Base-by-base conservation (phyloP, 1,140 invertebrate species). In the Heliconius hewitsoni region DNA sequence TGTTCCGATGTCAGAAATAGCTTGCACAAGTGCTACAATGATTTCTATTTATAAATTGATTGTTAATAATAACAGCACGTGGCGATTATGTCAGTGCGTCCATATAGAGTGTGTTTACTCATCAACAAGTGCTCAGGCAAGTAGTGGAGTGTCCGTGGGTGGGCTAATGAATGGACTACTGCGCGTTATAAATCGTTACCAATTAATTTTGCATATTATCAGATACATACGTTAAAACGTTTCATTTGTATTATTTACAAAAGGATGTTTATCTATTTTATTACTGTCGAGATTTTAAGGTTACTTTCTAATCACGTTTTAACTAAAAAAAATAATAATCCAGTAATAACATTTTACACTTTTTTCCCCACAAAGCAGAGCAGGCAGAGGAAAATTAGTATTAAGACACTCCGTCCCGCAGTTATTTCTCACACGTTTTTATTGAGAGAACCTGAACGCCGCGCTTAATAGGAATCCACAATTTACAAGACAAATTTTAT, bases 21-120 rank as follows among this genome's bases (percentile, higher is more conserved):
- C 19, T 57, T 23, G 18, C 50, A 27, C 8, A 27, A 16, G 60
- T 30, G 23, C 30, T 30, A 30, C 27, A 66, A 66, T 30, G 60
- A 66, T 66, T 66, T 66, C 60, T 66, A 66, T 66, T 66, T 66
- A 27, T 66, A 30, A 66, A 66, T 66, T 4, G 27, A 66, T 66
- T 66, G 60, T 66, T 66, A 66, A 66, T 30, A 60, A 60, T 60
- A 66, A 66, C 23, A 66, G 78, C 84, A 86, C 83, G 78, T 83
- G 83, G 81, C 50, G 76, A 77, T 86, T 82, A 83, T 83, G 82
- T 86, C 85, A 84, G 73, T 80, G n/a, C 46, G 79, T 46, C 81
- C 81, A 66, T 84, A 82, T 83, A 77, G 37, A 77, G 73, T 55
- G 57, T 79, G 78, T 82, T 79, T 80, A 79, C 81, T 66, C 60